These are phyloP conservation scores for Siniperca chuatsi DNA, from an alignment of 2,113 vertebrate genomes.

Conservation along the genomic window DNA sequence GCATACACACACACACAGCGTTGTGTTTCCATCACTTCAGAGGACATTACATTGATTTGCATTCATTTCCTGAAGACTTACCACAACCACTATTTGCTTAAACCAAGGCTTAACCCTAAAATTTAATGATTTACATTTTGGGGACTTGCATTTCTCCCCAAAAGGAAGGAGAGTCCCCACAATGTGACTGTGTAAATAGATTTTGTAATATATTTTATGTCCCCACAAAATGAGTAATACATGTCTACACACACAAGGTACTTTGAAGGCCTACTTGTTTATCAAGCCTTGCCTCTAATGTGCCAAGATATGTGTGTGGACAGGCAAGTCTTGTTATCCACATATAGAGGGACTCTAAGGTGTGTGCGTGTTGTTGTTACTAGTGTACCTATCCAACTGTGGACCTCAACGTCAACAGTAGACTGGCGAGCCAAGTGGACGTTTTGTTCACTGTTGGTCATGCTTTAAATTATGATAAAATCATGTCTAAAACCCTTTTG, in stretches of 20 bases:
- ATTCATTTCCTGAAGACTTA: no score
- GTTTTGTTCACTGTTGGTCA: not conserved
- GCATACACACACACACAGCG: not conserved
- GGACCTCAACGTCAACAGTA: not conserved
- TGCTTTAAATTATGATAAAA: not conserved
- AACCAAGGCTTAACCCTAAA: no score
- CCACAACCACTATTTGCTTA: no score
- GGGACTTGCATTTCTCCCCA: no score
- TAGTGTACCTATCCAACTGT: not conserved
- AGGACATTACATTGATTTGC: no score
- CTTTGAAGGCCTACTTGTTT: constrained; percentile 31
- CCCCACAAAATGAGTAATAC: no score
- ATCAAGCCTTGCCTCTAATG: constrained; percentile 32
- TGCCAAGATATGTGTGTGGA: constrained; percentile 58
- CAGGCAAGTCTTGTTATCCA: constrained; percentile 70
- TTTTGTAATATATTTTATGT: no score
- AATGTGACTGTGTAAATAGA: no score
- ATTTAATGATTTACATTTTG: no score
- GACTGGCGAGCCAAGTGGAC: not conserved
- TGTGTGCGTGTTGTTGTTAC: not conserved
- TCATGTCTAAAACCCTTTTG: not conserved
- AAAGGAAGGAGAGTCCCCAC: no score
- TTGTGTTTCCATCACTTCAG: no score
- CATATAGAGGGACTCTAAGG: not conserved
- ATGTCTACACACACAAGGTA: not conserved